These are phyloP conservation scores for Poeciliopsis turrubarensis DNA, from an alignment of 2,113 vertebrate species.

Conservation along the genomic window DNA sequence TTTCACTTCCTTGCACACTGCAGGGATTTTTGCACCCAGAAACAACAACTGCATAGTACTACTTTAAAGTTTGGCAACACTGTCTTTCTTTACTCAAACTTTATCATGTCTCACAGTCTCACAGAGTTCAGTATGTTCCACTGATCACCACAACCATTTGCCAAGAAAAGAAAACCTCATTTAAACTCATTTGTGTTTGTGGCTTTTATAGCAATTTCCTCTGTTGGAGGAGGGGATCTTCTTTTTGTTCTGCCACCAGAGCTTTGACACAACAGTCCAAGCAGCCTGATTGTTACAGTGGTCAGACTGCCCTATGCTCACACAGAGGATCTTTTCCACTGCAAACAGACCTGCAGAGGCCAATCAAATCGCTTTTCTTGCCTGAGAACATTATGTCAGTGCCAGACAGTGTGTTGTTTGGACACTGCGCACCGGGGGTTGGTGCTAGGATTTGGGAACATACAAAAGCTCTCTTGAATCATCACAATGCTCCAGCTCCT, in stretches of 20 bases:
- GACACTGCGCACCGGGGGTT: conserved; percentile 37
- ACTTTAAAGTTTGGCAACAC: not conserved
- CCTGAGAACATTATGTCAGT: conserved; percentile 61
- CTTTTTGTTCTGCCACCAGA: conserved; percentile 8
- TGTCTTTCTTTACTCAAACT: not conserved
- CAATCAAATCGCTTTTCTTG: conserved; percentile 56
- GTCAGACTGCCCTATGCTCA: conserved; percentile 53
- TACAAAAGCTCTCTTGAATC: conserved; percentile 68
- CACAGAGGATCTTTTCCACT: conserved; percentile 52
- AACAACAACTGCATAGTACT: not conserved
- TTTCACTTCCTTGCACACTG: not conserved
- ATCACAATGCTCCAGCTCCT: conserved; percentile 44
- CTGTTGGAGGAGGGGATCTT: not conserved
- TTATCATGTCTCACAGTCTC: not conserved
- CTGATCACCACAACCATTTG: conserved; percentile 20
- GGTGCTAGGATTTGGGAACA: conserved; percentile 55
- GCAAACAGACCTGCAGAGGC: conserved; percentile 54
- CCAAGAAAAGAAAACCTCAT: conserved; percentile 1
- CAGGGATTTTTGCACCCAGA: not conserved
- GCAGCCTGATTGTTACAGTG: conserved; percentile 30
- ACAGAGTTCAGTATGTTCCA: conserved; percentile 6
- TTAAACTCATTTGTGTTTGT: conserved; percentile 19
- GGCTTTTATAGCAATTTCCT: conserved; percentile 8
- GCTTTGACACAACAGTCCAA: conserved; percentile 35
- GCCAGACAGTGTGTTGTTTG: conserved; percentile 59